phyloP scores from a whole-genome alignment of 2,797 vertebrate genomes.

The Lithobates pipiens region DNA sequence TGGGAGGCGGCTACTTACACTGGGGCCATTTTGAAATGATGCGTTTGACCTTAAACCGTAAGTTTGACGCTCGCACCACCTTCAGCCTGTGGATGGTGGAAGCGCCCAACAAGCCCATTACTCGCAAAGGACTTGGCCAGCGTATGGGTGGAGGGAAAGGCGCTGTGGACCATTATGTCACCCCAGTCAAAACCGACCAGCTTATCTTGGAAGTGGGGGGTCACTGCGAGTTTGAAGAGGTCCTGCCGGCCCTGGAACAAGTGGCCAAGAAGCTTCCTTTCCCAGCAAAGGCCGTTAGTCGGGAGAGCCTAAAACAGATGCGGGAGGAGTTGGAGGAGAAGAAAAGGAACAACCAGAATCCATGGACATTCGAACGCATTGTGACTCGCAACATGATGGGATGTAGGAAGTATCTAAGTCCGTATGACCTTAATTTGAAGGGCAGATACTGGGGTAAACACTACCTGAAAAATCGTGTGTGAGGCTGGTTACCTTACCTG shows the following conservation, averaged over 20 bases:
- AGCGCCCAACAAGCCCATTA: conserved; percentile 86
- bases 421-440: conserved; percentile 80
- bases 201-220: conserved; percentile 91
- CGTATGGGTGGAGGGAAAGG: conserved; percentile 98
- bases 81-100: conserved; percentile 89
- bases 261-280: conserved; percentile 92
- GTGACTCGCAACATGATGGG: conserved; percentile 88
- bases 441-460: conserved; percentile 90
- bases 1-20: conserved; percentile 91
- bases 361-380: conserved; percentile 90
- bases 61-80: conserved; percentile 81
- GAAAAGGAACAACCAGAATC: conserved; percentile 87
- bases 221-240: conserved; percentile 82
- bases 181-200: conserved; percentile 82
- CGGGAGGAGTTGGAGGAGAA: conserved; percentile 73
- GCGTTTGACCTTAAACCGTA: conserved; percentile 87
- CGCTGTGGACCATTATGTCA: conserved; percentile 90
- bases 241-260: conserved; percentile 78
- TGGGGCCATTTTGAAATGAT: conserved; percentile 98
- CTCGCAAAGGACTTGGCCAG: conserved; percentile 88
- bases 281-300: conserved; percentile 84
- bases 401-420: conserved; percentile 85
- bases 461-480: conserved; percentile 80
- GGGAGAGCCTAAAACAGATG: conserved; percentile 77
- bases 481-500: conserved; percentile 45